Conservation (phyloP, 2,888 invertebrate genomes). For the Sialis lutaria region DNA sequence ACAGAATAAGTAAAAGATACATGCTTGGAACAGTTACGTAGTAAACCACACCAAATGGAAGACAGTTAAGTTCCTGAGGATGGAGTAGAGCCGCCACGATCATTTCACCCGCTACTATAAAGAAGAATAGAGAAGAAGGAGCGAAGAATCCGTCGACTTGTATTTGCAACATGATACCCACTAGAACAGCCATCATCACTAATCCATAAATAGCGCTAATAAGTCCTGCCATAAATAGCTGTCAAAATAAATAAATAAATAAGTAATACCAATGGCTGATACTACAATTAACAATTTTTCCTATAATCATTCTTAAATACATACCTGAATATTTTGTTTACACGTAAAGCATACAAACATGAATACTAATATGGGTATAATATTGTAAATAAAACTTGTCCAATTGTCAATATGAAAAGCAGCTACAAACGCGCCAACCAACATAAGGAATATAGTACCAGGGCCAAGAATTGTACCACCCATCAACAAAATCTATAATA, state of each 20-base stretch:
- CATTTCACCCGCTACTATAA: slow-evolving; percentile 52
- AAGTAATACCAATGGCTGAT: neutral
- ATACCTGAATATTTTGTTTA: slow-evolving; percentile 80
- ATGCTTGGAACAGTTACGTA: slow-evolving; percentile 87
- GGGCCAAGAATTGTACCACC: slow-evolving; percentile 94
- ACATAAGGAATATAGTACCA: slow-evolving; percentile 96
- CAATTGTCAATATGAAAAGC: slow-evolving; percentile 93
- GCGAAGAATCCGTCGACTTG: slow-evolving; percentile 61
- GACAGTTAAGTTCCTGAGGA: slow-evolving; percentile 55
- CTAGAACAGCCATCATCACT: slow-evolving; percentile 74
- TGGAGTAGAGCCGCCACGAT: slow-evolving; percentile 51
- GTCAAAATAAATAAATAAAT: slow-evolving; percentile 15
- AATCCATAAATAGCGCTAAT: slow-evolving; percentile 65
- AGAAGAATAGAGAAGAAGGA: slow-evolving; percentile 61
- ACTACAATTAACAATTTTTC: slow-evolving; percentile 3
- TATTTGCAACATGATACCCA: slow-evolving; percentile 64
- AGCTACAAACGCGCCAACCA: slow-evolving; percentile 97
- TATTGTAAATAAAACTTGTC: slow-evolving; percentile 90
- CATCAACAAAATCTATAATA: slow-evolving; percentile 64
- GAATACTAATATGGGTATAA: slow-evolving; percentile 80
- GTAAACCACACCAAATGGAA: slow-evolving; percentile 64
- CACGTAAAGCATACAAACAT: slow-evolving; percentile 87
- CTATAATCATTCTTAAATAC: slow-evolving; percentile 7
- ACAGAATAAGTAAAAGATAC: slow-evolving; percentile 84
- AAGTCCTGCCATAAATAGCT: slow-evolving; percentile 54